These are phyloP conservation scores for Drosophila auraria DNA, from an alignment of 1,140 invertebrate genomes.

Conservation along the genomic window DNA sequence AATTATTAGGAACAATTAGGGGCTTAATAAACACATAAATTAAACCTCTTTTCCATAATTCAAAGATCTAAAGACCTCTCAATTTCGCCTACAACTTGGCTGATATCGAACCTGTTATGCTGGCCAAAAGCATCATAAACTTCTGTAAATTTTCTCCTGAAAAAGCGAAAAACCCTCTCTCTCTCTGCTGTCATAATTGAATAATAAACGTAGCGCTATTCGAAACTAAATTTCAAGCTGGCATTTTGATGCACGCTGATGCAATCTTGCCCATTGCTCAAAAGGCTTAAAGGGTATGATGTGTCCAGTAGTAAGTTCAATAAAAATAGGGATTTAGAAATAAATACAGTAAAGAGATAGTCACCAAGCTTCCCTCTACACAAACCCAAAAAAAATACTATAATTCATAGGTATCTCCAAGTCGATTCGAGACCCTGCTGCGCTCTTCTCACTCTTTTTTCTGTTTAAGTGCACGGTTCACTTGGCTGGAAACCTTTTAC, in stretches of 20 bases:
- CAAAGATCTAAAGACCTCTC: not conserved
- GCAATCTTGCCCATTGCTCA: constrained; percentile 19
- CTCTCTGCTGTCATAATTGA: constrained; percentile 55
- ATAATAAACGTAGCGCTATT: constrained; percentile 57
- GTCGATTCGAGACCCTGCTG: not conserved
- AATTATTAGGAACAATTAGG: too few relatives aligned
- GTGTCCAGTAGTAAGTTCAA: too few relatives aligned
- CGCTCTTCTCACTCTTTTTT: not conserved
- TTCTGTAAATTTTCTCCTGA: not conserved
- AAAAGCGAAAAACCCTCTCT: constrained; percentile 4
- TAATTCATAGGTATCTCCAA: not conserved
- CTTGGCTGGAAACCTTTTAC: constrained; percentile 65
- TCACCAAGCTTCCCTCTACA: not conserved
- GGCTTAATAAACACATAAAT: too few relatives aligned
- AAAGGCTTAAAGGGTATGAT: not conserved
- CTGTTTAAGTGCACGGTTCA: constrained; percentile 59
- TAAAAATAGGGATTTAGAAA: not conserved
- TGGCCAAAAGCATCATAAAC: not conserved
- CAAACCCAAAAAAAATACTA: too few relatives aligned
- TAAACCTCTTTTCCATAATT: not conserved
- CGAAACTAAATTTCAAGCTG: constrained; percentile 59
- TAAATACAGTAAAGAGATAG: too few relatives aligned
- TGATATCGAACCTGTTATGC: constrained; percentile 6
- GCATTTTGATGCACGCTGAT: constrained; percentile 50
- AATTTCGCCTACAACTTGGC: not conserved